phyloP scores from a whole-genome alignment of 2,888 invertebrate genomes.

The Lissonota sp. region DNA sequence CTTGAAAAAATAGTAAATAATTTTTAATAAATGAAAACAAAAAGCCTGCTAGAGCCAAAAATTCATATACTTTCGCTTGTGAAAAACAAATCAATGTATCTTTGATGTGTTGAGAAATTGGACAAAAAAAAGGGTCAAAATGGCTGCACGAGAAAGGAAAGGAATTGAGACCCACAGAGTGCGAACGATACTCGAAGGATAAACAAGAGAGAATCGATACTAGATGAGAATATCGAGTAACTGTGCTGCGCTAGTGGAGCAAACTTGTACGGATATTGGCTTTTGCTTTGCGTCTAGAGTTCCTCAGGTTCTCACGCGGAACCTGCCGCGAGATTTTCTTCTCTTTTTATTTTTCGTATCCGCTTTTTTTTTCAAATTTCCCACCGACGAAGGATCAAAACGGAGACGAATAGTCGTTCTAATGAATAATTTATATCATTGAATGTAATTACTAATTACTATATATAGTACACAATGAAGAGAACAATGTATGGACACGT shows the following conservation, averaged over 20 bases:
- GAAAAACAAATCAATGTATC: no score
- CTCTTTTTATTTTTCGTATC: background rate
- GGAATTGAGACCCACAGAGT: constrained; percentile 12
- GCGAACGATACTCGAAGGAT: constrained; percentile 53
- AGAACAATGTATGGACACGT: background rate
- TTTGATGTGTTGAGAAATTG: background rate
- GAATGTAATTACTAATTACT: constrained; percentile 6
- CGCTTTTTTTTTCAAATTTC: background rate
- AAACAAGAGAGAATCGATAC: constrained; percentile 60
- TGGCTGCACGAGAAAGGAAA: constrained; percentile 50
- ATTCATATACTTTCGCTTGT: no score
- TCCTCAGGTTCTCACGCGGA: constrained; percentile 59
- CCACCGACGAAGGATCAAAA: background rate
- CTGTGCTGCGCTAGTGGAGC: constrained; percentile 29
- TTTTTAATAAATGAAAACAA: background rate
- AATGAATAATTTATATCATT: constrained; percentile 48
- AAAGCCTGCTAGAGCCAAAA: background rate
- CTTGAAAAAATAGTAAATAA: background rate
- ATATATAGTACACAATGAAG: constrained; percentile 5
- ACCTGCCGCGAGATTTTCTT: constrained; percentile 46
- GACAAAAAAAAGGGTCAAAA: constrained; percentile 10
- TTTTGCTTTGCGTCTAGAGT: constrained; percentile 44
- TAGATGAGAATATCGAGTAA: constrained; percentile 60
- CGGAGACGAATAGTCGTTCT: background rate
- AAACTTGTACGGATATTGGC: constrained; percentile 47